These are phyloP conservation scores for Cosmia pyralina DNA, from an alignment of 2,888 invertebrate species.

Conservation along the genomic window DNA sequence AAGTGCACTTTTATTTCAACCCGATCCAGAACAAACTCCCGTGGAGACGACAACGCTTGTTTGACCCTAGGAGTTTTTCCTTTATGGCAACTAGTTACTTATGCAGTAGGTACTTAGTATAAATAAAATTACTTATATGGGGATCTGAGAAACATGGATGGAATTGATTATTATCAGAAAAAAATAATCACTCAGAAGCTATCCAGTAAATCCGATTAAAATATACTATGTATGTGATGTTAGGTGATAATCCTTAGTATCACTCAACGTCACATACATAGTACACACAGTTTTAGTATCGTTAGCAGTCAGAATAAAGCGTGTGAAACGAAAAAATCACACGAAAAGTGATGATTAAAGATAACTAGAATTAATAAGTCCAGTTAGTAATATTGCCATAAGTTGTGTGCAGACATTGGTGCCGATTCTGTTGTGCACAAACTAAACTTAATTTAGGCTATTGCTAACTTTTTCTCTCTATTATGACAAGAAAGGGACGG, in stretches of 20 bases:
- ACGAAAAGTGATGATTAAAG: conserved; percentile 6
- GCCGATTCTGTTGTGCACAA: too few species aligned
- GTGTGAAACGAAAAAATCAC: conserved; percentile 9
- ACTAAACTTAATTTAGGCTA: too few species aligned
- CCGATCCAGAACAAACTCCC: conserved; percentile 67
- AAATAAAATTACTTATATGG: conserved; percentile 57
- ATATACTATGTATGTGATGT: conserved; percentile 22
- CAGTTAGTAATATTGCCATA: conserved; percentile 2
- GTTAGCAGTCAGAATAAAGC: conserved; percentile 13
- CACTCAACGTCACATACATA: too few species aligned
- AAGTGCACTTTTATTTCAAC: conserved; percentile 76
- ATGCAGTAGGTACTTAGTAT: conserved; percentile 44
- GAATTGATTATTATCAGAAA: conserved; percentile 53
- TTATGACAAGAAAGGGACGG: too few species aligned
- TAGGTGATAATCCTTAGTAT: conserved; percentile 42
- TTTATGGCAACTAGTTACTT: conserved; percentile 54
- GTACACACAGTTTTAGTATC: conserved; percentile 27
- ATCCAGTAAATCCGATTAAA: conserved; percentile 51
- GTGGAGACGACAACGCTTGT: conserved; percentile 66
- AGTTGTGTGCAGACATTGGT: conserved; percentile 21
- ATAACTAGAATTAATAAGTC: conserved; percentile 9
- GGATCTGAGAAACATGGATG: conserved; percentile 41
- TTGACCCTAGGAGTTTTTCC: conserved; percentile 60
- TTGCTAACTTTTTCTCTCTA: too few species aligned
- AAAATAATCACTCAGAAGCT: conserved; percentile 35